Evolutionary conservation across 2,797 vertebrate species (phyloP).

Genomic region (Rhynchotus rufescens): DNA sequence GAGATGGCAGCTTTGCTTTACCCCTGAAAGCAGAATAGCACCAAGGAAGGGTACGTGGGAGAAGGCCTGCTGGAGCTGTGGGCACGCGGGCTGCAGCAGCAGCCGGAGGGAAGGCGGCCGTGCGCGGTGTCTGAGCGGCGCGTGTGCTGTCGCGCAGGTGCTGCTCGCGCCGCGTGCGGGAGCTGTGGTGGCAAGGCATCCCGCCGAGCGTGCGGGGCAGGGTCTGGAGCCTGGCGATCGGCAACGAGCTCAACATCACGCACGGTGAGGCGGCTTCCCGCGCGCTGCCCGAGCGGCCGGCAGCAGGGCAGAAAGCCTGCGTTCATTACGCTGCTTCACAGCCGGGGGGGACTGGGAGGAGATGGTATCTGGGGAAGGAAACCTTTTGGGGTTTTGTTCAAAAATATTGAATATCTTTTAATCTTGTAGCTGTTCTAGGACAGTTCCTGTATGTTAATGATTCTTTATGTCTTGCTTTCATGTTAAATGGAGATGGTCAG

Average conservation of each 20-base stretch:
- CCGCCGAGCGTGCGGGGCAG: conserved; percentile 93
- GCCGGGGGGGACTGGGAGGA: background rate
- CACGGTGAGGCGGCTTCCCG: conserved; percentile 83
- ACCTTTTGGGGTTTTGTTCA: conserved; percentile 1
- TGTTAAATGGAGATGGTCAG: background rate
- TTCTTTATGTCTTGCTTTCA: background rate
- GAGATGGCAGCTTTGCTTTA: background rate
- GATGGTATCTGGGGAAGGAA: background rate
- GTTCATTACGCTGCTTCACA: background rate
- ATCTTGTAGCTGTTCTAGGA: background rate
- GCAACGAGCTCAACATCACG: conserved; percentile 96
- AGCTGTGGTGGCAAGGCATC: conserved; percentile 97
- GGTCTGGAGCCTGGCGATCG: conserved; percentile 95
- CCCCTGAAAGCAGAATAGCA: background rate
- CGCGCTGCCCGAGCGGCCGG: background rate
- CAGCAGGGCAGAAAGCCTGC: background rate
- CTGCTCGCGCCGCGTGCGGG: conserved; percentile 89
- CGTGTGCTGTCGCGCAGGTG: conserved; percentile 78
- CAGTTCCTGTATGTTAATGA: background rate
- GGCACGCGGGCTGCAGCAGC: background rate
- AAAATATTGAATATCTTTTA: background rate
- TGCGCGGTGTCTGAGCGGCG: background rate
- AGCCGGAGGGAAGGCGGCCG: background rate
- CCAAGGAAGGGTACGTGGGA: background rate
- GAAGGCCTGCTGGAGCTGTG: background rate